Percentiles rank a stretch among this genome's conserved stretches.
phyloP scores from a whole-genome alignment of 2,113 vertebrate genomes.

The Serinus canaria region DNA sequence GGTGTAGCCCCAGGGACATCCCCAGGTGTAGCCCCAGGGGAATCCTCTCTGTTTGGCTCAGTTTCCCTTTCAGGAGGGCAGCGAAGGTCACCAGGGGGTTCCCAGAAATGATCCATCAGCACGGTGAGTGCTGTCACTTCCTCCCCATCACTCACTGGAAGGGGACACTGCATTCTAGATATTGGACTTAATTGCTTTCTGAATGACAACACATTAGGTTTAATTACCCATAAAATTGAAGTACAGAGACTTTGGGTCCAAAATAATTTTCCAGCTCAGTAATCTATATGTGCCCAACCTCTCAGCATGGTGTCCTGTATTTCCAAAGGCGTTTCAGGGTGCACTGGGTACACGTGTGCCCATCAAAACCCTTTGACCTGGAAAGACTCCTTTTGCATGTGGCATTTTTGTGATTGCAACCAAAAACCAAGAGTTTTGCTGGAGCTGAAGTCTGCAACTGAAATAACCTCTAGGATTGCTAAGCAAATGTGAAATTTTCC shows the following conservation, averaged over 20 bases:
- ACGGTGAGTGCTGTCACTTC: neutral
- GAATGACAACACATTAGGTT: constrained; percentile 53
- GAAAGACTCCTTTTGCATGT: neutral
- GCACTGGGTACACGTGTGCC: neutral
- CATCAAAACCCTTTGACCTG: neutral
- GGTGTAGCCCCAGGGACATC: neutral
- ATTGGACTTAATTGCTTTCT: constrained; percentile 57
- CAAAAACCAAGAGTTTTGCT: neutral
- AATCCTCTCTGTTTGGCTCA: neutral
- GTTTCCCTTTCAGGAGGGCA: neutral
- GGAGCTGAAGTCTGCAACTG: neutral
- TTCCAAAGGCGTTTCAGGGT: constrained; percentile 44
- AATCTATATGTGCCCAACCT: constrained; percentile 51
- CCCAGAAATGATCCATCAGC: neutral
- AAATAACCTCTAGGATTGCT: neutral
- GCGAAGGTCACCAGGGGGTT: neutral
- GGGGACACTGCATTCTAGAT: constrained; percentile 23
- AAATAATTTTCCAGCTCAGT: constrained; percentile 70
- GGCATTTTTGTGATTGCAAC: neutral
- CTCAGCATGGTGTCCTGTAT: neutral
- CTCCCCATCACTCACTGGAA: constrained; percentile 13
- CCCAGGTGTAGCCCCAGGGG: neutral
- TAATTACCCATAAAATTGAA: constrained; percentile 71
- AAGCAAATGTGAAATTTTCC: neutral
- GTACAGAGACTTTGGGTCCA: constrained; percentile 52